These are phyloP conservation scores for Cryptus viduatorius DNA, from an alignment of 2,888 invertebrate genomes.

Conservation along the genomic window DNA sequence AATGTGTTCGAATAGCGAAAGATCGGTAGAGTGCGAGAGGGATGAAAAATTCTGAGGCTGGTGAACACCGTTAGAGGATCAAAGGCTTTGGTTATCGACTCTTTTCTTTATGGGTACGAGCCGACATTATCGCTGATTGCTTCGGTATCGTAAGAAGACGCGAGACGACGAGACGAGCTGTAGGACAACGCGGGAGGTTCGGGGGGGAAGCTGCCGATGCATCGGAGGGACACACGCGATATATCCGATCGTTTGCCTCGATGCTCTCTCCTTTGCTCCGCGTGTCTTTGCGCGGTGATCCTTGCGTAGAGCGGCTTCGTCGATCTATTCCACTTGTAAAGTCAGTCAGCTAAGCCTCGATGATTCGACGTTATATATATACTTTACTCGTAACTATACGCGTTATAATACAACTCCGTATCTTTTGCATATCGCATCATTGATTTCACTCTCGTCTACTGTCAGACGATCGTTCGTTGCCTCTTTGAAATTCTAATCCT, in stretches of 20 bases:
- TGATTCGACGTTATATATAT: constrained; percentile 46
- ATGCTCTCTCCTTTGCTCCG: constrained; percentile 28
- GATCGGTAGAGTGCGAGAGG: neutral
- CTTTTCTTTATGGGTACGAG: constrained; percentile 71
- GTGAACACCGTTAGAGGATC: constrained; percentile 69
- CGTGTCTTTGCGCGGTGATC: constrained; percentile 4
- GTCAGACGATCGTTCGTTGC: constrained; percentile 41
- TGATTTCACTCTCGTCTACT: constrained; percentile 30
- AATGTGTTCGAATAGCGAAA: neutral
- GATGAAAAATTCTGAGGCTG: constrained; percentile 51
- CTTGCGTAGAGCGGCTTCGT: constrained; percentile 1
- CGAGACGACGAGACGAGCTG: constrained; percentile 38
- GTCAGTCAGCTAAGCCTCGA: constrained; percentile 53
- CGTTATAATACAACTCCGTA: constrained; percentile 20
- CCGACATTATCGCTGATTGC: constrained; percentile 73
- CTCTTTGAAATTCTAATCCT: neutral
- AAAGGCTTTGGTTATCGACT: constrained; percentile 73
- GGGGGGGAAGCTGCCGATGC: constrained; percentile 22
- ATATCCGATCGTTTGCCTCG: constrained; percentile 26
- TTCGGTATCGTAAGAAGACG: constrained; percentile 68
- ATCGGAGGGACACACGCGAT: constrained; percentile 42
- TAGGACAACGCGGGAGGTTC: neutral
- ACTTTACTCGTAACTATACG: constrained; percentile 16
- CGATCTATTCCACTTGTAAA: constrained; percentile 8
- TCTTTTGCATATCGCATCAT: constrained; percentile 55